These are phyloP conservation scores for Pherbina coryleti DNA, from an alignment of 2,888 invertebrate genomes.

Conservation along the genomic window DNA sequence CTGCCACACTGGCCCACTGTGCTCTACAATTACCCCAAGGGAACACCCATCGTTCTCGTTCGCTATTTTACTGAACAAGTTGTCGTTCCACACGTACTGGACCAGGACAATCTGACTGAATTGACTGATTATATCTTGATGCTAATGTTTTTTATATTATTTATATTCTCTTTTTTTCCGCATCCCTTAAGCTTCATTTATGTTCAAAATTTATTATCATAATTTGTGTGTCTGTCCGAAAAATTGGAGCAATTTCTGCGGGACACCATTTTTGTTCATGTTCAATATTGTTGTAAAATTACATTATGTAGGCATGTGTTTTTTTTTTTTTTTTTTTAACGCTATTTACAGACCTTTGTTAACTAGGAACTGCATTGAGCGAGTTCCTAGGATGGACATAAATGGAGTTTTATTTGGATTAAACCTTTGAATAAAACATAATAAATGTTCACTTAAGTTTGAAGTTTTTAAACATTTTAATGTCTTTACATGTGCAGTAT, in stretches of 20 bases:
- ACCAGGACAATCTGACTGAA: conserved; percentile 21
- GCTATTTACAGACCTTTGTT: neutral
- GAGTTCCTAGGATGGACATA: neutral
- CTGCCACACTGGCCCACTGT: neutral
- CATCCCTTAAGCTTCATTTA: neutral
- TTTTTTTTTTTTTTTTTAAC: neutral
- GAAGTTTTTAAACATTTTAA: too few species aligned
- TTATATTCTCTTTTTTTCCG: neutral
- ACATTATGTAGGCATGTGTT: neutral
- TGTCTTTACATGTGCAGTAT: too few species aligned
- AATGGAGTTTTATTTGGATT: too few species aligned
- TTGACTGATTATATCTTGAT: conserved; percentile 38
- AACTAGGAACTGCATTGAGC: neutral
- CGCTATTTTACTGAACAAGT: conserved; percentile 1
- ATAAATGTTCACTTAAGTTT: too few species aligned
- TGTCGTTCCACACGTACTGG: neutral
- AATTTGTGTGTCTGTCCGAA: neutral
- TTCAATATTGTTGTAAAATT: neutral
- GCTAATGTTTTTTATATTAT: conserved; percentile 20
- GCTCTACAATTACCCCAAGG: conserved; percentile 10
- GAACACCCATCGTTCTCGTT: neutral
- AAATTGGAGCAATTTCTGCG: conserved; percentile 6
- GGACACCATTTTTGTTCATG: neutral
- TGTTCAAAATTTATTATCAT: neutral
- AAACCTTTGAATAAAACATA: too few species aligned